Evolutionary conservation across 2,888 invertebrate species (phyloP).

Genomic region (Apamea epomidion): DNA sequence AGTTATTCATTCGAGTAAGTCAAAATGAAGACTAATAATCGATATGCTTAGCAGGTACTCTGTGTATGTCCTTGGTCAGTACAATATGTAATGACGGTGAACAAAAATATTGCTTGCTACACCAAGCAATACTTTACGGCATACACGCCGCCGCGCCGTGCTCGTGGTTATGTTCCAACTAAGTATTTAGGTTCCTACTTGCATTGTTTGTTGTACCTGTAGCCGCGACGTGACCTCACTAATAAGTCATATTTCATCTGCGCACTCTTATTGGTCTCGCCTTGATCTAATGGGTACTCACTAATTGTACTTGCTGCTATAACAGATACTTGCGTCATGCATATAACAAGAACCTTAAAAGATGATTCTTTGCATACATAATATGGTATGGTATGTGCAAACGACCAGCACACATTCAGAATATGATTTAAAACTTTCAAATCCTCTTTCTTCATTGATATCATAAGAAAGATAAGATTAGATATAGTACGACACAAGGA

Average conservation of each 20-base stretch:
- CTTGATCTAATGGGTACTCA: constrained; percentile 63
- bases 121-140: not conserved
- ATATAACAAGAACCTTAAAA: constrained; percentile 19
- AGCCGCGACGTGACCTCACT: constrained; percentile 44
- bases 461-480: constrained; percentile 25
- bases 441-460: constrained; percentile 22
- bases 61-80: constrained; percentile 28
- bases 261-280: constrained; percentile 57
- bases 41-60: constrained; percentile 1
- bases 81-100: constrained; percentile 19
- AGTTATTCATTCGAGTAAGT: constrained; percentile 11
- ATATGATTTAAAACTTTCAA: not conserved
- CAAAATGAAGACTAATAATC: constrained; percentile 5
- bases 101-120: constrained; percentile 24
- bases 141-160: not conserved
- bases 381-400: constrained; percentile 23
- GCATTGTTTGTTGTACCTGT: constrained; percentile 56
- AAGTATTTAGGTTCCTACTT: not conserved
- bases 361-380: constrained; percentile 34
- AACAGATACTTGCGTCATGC: constrained; percentile 42
- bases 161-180: constrained; percentile 14
- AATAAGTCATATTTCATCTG: constrained; percentile 53
- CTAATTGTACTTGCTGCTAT: constrained; percentile 54
- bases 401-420: not conserved
- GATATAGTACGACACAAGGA: constrained; percentile 5